Percentiles rank a stretch among this genome's conserved stretches.
Conservation (phyloP, 1,140 invertebrate species). For the Laupala kohalensis region DNA sequence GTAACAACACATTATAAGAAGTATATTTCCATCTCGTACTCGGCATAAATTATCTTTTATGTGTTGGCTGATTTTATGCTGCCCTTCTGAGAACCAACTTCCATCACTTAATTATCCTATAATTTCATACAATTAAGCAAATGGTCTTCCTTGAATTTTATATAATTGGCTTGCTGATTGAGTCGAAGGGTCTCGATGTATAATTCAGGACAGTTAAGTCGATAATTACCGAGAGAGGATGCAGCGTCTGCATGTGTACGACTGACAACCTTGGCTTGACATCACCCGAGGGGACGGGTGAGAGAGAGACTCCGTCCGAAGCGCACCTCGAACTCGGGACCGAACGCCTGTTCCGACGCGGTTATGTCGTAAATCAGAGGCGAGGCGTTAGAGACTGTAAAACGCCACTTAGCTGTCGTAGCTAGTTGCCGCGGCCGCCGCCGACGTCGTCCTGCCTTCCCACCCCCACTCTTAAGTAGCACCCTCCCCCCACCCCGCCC, state of each 20-base stretch:
- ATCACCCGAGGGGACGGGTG: too few relatives aligned
- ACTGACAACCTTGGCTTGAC: background rate
- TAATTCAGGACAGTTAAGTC: background rate
- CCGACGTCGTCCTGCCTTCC: conserved; percentile 15
- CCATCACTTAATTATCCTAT: background rate
- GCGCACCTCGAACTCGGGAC: background rate
- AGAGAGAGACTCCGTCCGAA: too few relatives aligned
- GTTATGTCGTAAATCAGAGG: background rate
- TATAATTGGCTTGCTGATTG: background rate
- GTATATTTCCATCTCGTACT: too few relatives aligned
- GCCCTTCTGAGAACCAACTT: background rate
- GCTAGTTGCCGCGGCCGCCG: conserved; percentile 14
- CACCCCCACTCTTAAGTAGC: background rate
- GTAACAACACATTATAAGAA: too few relatives aligned
- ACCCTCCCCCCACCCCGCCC: conserved; percentile 14
- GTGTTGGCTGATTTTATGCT: background rate
- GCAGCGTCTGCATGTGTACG: background rate
- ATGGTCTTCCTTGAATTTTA: too few relatives aligned
- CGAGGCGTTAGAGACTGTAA: background rate
- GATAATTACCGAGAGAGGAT: background rate
- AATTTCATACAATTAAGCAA: background rate
- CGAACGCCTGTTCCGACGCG: background rate
- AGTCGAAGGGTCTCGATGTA: background rate
- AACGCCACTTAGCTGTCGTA: conserved; percentile 15
- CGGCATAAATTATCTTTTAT: too few relatives aligned